These are phyloP conservation scores for Hydriomena furcata DNA, from an alignment of 2,888 invertebrate species.

Conservation along the genomic window DNA sequence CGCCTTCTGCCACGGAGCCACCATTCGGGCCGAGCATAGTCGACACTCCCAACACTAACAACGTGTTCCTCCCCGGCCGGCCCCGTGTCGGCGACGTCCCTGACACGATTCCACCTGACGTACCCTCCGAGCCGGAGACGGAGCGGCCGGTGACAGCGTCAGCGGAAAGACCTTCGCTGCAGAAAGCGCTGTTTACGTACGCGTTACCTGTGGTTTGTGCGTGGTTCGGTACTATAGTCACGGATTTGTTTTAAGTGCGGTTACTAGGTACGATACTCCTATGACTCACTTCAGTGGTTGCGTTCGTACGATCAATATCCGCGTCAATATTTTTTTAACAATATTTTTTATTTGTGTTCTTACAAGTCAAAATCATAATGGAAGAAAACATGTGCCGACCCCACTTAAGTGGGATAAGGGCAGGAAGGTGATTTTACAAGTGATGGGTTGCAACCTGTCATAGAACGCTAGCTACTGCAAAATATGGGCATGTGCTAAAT, in stretches of 20 bases:
- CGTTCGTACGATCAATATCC: too few species aligned
- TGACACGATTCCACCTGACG: constrained; percentile 18
- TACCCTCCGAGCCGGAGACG: constrained; percentile 31
- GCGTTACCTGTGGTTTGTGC: constrained; percentile 92
- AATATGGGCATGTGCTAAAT: too few species aligned
- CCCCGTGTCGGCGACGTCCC: constrained; percentile 34
- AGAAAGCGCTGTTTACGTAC: constrained; percentile 88
- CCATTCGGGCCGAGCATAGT: constrained; percentile 58
- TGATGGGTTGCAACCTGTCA: too few species aligned
- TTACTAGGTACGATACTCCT: neutral
- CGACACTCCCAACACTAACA: constrained; percentile 52
- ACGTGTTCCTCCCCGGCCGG: constrained; percentile 47
- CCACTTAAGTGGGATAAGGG: too few species aligned
- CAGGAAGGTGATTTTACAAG: too few species aligned
- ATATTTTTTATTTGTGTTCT: too few species aligned
- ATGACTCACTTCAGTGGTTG: too few species aligned
- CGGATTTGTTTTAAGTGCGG: constrained; percentile 89
- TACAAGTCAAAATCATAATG: too few species aligned
- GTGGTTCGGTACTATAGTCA: constrained; percentile 93
- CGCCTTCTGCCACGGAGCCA: constrained; percentile 41
- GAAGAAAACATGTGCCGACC: too few species aligned
- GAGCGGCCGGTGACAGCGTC: constrained; percentile 59
- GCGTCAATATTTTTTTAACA: too few species aligned
- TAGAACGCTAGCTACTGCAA: too few species aligned
- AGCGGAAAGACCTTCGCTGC: constrained; percentile 78